Evolutionary conservation across 1,140 invertebrate genomes (phyloP), one percentile per base, ranked within the genome.

Genomic region (Panonychus citri): DNA sequence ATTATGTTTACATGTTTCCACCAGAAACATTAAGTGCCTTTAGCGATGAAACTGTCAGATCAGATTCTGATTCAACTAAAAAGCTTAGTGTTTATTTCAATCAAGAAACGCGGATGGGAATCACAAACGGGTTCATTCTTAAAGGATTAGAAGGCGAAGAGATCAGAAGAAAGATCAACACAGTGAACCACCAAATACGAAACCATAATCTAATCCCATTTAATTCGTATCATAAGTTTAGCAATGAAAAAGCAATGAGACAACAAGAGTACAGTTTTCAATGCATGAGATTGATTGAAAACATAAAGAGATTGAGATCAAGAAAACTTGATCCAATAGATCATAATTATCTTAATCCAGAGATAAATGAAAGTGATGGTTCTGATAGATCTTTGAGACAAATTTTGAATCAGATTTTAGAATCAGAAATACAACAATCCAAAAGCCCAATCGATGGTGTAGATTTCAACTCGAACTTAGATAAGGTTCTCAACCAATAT

Each of bases 141-240:
- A 48, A 48, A 8, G 57, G 61, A 62, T 54, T 42, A 77, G 34
- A 57, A 77, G 0, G 68, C 77, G 40, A 61, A 81, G 8, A 80
- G 90, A 63, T 68, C 82, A 25, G 78, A 80, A 1, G 66, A 81
- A 13, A 86, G 91, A 69, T 94, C 93, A 66, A 75, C 72, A 28
- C 72, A 74, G 25, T 74, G 77, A 1, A 65, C 78, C 8, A 7
- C 19, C n/a, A 24, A 25, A 17, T 54, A 26, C n/a, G 26, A 42
- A 24, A 43, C 30, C 43, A 15, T 48, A 25, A 15, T 37, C 49
- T 34, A 25, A 25, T 39, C 26, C 57, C 27, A 46, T 26, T 40
- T 19, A 3, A 7, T 40, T 13, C 13, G 7, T n/a, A 13, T 3
- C 19, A 13, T 17, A 40, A 17, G 13, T n/a, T 40, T n/a, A 17